Evolutionary conservation across 53 echinoderm and acorn worm genomes (phyloP).

Genomic region (Stichopus horrens): DNA sequence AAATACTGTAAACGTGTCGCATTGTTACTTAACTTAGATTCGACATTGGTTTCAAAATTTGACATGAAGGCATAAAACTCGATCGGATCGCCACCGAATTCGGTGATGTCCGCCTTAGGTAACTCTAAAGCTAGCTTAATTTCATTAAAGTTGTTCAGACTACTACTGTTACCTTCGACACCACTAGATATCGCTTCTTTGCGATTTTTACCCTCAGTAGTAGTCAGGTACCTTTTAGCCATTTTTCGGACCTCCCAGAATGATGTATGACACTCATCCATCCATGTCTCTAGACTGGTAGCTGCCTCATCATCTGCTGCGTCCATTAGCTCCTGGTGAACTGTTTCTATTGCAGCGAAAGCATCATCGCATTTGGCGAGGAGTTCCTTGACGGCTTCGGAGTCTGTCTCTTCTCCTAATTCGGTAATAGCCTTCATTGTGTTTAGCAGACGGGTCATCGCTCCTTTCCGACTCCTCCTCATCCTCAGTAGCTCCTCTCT

Average conservation of each 20-base stretch:
- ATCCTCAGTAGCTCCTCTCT: no score
- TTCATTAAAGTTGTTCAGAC: constrained; percentile 50
- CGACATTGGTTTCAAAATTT: constrained; percentile 56
- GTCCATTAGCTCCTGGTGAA: not conserved
- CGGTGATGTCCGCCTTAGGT: constrained; percentile 48
- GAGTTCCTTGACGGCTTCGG: not conserved
- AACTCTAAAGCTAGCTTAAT: constrained; percentile 57
- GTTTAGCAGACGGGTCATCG: not conserved
- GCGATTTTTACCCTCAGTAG: not conserved
- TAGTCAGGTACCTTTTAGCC: constrained; percentile 10
- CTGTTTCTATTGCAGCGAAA: not conserved
- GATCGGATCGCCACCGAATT: constrained; percentile 49
- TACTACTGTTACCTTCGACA: not conserved
- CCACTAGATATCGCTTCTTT: no score
- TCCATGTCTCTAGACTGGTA: constrained; percentile 4
- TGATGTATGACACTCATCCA: not conserved
- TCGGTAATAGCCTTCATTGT: not conserved
- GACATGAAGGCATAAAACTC: constrained; percentile 53
- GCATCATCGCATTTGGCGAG: constrained; percentile 2
- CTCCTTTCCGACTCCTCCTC: not conserved
- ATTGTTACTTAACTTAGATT: constrained; percentile 41
- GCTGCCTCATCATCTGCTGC: constrained; percentile 4
- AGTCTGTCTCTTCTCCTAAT: not conserved
- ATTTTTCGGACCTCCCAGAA: not conserved
- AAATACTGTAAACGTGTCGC: constrained; percentile 51